Evolutionary conservation across 2,797 vertebrate genomes (phyloP).

Genomic region (Margarornis squamiger): DNA sequence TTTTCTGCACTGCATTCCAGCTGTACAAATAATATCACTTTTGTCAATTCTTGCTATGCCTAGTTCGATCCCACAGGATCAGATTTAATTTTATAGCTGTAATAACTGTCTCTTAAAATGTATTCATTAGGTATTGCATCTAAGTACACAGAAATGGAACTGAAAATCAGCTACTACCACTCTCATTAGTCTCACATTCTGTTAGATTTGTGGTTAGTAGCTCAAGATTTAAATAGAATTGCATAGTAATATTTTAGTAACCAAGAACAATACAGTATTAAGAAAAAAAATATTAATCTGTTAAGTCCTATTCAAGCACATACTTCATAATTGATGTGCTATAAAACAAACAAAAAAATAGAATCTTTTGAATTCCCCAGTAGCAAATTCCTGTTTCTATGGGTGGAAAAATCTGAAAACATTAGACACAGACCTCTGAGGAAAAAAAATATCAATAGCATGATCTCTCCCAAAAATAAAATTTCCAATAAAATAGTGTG

Average conservation of each 20-base stretch:
- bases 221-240: conserved; percentile 26
- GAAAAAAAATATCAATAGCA: not conserved
- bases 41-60: not conserved
- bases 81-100: not conserved
- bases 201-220: conserved; percentile 12
- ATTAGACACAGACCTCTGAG: not conserved
- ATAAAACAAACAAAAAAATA: not conserved
- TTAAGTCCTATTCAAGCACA: conserved; percentile 31
- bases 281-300: not conserved
- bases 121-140: conserved; percentile 34
- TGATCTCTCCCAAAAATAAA: not conserved
- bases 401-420: not conserved
- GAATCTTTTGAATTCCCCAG: conserved; percentile 7
- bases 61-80: conserved; percentile 8
- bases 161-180: conserved; percentile 30
- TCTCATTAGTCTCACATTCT: not conserved
- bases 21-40: not conserved
- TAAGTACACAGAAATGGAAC: conserved; percentile 41
- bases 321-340: not conserved
- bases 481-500: not conserved
- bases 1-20: not conserved
- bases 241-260: conserved; percentile 22
- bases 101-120: not conserved
- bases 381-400: not conserved
- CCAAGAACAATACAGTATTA: conserved; percentile 41